Base-by-base conservation (phyloP, 2,113 vertebrate species). In the Myxocyprinus asiaticus region DNA sequence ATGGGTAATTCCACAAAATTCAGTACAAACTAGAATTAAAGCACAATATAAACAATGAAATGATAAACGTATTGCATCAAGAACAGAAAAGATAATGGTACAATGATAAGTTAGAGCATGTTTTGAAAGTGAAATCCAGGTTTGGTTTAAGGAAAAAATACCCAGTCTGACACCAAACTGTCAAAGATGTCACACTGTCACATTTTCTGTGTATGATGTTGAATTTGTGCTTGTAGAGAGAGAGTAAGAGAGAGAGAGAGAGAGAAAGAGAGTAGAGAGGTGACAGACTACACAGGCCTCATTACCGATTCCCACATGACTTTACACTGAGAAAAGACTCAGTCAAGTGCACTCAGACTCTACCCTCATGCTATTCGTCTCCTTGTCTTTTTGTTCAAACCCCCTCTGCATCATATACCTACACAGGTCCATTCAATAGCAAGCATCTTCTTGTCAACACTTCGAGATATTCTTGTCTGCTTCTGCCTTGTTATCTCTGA, bases 81-180 rank as follows among this genome's bases (percentile, higher is more conserved):
- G 12, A 45, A 64, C 14, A 11, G 12, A 14, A 74, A 42, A 48
- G 15, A 76, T 43, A 53, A 65, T 43, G 17, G 59, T 63, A n/a
- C 59, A 22, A 62, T 48, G 9, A 9, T 12, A 74, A 64, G 4
- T 53, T 50, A 4, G 44, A 62, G 58, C 47, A 44, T 70, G 58
- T 75, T 58, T 76, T 63, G 8, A 58, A 53, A 47, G 61, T 43
- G 11, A 76, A 71, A 70, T 51, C 47, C 45, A 76, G 55, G 75
- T 73, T 82, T 67, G 77, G 67, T 59, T 58, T 45, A 58, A 15
- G 58, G 44, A 82, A 78, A 76, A 62, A 47, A 76, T 77, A 62
- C 53, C 63, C 62, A 59, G 62, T 72, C 85, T 93, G 92, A 91
- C 93, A 93, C 92, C 89, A 93, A 93, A 93, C 92, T 93, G 93